Conservation (phyloP, 2,888 invertebrate genomes). For the Cepaea hortensis region DNA sequence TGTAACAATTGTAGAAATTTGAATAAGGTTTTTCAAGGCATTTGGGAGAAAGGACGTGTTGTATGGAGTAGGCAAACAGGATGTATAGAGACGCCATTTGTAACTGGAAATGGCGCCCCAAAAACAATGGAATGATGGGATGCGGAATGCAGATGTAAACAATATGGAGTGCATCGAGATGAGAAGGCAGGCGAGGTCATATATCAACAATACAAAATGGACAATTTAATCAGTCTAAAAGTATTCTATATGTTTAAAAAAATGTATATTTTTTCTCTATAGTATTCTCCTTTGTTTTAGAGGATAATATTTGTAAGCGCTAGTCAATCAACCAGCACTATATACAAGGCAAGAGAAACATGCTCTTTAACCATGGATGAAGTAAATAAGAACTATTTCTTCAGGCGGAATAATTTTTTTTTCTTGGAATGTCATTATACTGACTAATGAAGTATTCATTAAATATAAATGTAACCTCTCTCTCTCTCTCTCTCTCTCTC, state of each 20-base stretch:
- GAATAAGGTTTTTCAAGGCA: slow-evolving; percentile 21
- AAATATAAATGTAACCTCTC: too few species aligned
- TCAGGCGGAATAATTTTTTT: too few species aligned
- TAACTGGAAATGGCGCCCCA: neutral
- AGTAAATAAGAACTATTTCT: too few species aligned
- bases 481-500: too few species aligned
- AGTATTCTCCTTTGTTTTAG: neutral
- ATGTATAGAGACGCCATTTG: neutral
- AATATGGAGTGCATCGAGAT: slow-evolving; percentile 17
- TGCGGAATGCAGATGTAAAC: slow-evolving; percentile 15
- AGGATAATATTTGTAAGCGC: neutral
- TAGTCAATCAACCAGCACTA: too few species aligned
- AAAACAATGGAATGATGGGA: slow-evolving; percentile 29
- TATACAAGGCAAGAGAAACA: too few species aligned
- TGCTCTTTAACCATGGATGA: too few species aligned
- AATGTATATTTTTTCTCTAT: neutral
- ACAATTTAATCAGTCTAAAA: neutral
- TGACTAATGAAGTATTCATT: too few species aligned
- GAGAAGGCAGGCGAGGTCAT: slow-evolving; percentile 16
- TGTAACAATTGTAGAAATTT: slow-evolving; percentile 26
- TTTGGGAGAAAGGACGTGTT: neutral
- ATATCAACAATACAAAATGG: slow-evolving; percentile 8
- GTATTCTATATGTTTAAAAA: neutral
- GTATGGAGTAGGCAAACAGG: neutral
- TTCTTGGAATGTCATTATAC: too few species aligned